Conservation (phyloP, 2,888 invertebrate species). For the Isotomurus palustris region DNA sequence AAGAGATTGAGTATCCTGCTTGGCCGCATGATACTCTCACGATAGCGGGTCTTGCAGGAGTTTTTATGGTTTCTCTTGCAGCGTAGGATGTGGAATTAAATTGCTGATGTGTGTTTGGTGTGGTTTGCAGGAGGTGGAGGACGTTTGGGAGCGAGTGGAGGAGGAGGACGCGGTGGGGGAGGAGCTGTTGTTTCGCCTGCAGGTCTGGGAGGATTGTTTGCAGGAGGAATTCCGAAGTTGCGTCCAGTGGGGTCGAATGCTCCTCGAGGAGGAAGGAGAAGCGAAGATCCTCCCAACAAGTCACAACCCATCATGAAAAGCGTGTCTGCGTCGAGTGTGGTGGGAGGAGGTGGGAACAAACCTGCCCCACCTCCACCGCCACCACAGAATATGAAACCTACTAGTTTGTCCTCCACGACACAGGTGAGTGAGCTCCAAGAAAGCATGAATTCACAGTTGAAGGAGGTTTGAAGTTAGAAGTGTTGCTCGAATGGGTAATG, state of each 20-base stretch:
- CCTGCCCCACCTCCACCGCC: constrained; percentile 75
- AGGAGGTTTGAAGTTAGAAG: neutral
- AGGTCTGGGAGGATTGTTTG: constrained; percentile 68
- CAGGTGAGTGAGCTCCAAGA: too few relatives aligned
- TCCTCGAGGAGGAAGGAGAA: constrained; percentile 41
- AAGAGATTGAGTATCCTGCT: too few relatives aligned
- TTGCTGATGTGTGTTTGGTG: too few relatives aligned
- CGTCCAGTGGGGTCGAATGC: constrained; percentile 59
- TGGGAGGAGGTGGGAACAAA: constrained; percentile 29
- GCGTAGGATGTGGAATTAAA: too few relatives aligned
- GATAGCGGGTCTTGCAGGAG: too few relatives aligned
- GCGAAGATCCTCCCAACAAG: too few relatives aligned
- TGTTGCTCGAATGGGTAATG: neutral
- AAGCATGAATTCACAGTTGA: neutral
- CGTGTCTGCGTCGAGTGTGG: constrained; percentile 7
- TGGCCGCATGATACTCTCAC: too few relatives aligned
- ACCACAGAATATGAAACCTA: constrained; percentile 61
- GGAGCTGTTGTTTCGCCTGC: constrained; percentile 43
- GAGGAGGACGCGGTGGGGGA: constrained; percentile 50
- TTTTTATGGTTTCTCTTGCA: too few relatives aligned
- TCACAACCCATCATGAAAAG: neutral
- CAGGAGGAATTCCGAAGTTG: constrained; percentile 76
- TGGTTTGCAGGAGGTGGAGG: neutral
- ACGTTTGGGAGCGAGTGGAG: constrained; percentile 49
- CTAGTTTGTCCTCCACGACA: too few relatives aligned